Percentiles rank a stretch among this genome's conserved stretches.
phyloP scores from a whole-genome alignment of 2,113 vertebrate species.

The Tetrax tetrax region DNA sequence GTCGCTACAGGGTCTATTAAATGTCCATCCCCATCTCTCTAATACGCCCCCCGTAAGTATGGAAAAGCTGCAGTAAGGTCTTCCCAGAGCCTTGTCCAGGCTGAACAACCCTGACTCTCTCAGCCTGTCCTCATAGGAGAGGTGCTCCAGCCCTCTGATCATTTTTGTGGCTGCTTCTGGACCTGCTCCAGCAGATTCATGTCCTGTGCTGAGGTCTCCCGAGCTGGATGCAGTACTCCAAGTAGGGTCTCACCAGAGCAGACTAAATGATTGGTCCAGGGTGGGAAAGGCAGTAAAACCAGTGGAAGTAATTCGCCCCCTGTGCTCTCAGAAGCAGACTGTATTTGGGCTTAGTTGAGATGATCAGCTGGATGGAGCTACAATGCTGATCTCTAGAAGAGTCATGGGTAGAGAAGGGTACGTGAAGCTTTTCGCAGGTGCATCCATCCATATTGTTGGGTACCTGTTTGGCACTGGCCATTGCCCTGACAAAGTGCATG shows the following conservation, averaged over 20 bases:
- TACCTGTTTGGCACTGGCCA: accelerated
- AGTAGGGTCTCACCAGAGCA: neutral
- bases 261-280: neutral
- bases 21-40: neutral
- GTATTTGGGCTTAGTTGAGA: neutral
- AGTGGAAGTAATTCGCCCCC: neutral
- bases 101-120: neutral
- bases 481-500: neutral
- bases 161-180: neutral
- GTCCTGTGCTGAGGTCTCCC: neutral
- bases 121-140: neutral
- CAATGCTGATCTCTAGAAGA: neutral
- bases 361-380: neutral
- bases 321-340: neutral
- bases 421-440: neutral
- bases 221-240: neutral
- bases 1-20: neutral
- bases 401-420: neutral
- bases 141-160: neutral
- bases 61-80: neutral
- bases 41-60: neutral
- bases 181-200: neutral
- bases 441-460: accelerated
- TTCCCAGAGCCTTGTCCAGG: neutral
- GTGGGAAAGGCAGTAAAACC: neutral